Percentiles rank a stretch among this genome's conserved stretches.
Evolutionary conservation across 2,113 vertebrate species (phyloP).

Genomic region (Perccottus glenii): DNA sequence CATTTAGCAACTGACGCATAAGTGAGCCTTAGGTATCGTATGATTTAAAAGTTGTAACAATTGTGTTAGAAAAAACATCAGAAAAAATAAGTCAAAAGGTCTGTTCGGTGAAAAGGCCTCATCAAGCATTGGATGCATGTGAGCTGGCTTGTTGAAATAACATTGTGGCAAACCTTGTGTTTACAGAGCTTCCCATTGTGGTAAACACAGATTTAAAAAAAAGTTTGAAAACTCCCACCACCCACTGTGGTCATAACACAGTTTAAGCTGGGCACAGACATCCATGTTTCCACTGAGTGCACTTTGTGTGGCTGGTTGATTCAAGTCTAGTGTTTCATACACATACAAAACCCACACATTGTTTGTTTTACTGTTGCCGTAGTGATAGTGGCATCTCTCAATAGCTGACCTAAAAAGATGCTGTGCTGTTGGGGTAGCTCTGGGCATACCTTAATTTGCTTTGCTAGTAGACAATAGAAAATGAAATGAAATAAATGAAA

Average conservation of each 20-base stretch:
- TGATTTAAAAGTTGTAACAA: too few species aligned
- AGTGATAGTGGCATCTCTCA: slow-evolving; percentile 72
- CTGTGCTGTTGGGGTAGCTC: slow-evolving; percentile 16
- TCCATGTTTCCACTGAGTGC: slow-evolving; percentile 58
- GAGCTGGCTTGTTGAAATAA: slow-evolving; percentile 46
- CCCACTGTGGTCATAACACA: slow-evolving; percentile 57
- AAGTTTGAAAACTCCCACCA: slow-evolving; percentile 63
- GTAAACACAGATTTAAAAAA: slow-evolving; percentile 67
- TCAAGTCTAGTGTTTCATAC: slow-evolving; percentile 77
- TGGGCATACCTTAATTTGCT: slow-evolving; percentile 39
- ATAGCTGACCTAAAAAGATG: slow-evolving; percentile 69
- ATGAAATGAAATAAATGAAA: not conserved
- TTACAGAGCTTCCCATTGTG: slow-evolving; percentile 68
- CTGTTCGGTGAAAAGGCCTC: slow-evolving; percentile 26
- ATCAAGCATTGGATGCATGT: slow-evolving; percentile 28
- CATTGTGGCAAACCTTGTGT: slow-evolving; percentile 60
- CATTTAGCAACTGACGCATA: not conserved
- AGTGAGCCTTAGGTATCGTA: not conserved
- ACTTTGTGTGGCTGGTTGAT: slow-evolving; percentile 66
- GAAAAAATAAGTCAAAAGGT: slow-evolving; percentile 57
- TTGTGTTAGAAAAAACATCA: slow-evolving; percentile 44
- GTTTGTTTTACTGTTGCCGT: slow-evolving; percentile 82
- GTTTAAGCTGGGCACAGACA: slow-evolving; percentile 41
- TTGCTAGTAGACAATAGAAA: slow-evolving; percentile 24
- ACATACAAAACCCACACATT: slow-evolving; percentile 76